Evolutionary conservation across 2,113 vertebrate genomes (phyloP).

Genomic region (Syrrhaptes paradoxus): DNA sequence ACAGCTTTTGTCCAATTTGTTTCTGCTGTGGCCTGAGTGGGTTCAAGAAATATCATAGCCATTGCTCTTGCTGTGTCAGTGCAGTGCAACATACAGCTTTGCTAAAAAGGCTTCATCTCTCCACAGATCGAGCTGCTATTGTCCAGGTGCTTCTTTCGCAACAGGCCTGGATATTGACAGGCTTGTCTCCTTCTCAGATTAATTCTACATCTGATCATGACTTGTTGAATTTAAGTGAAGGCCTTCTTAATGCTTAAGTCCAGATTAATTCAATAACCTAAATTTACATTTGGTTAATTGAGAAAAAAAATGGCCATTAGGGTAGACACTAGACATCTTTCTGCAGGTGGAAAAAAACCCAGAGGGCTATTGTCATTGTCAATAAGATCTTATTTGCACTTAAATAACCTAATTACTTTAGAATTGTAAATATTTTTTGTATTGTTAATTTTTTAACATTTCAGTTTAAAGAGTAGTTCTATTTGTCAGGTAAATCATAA

Average conservation of each 20-base stretch:
- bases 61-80: not conserved
- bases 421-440: not conserved
- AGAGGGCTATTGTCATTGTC: not conserved
- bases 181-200: not conserved
- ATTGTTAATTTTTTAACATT: not conserved
- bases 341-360: accelerated
- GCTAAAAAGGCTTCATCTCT: not conserved
- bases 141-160: not conserved
- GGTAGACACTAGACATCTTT: not conserved
- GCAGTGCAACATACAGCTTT: not conserved
- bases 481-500: not conserved
- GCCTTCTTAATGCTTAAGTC: not conserved
- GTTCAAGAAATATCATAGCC: not conserved
- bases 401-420: not conserved
- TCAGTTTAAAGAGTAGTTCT: not conserved
- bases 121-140: accelerated
- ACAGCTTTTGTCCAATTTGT: not conserved
- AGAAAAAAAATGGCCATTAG: not conserved
- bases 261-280: not conserved
- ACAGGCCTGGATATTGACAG: not conserved
- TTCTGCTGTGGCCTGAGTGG: not conserved
- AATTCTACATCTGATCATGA: not conserved
- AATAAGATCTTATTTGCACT: not conserved
- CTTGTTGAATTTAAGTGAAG: not conserved
- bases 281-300: not conserved